Evolutionary conservation across 2,113 vertebrate species (phyloP).

Genomic region (Hippocampus barbouri): DNA sequence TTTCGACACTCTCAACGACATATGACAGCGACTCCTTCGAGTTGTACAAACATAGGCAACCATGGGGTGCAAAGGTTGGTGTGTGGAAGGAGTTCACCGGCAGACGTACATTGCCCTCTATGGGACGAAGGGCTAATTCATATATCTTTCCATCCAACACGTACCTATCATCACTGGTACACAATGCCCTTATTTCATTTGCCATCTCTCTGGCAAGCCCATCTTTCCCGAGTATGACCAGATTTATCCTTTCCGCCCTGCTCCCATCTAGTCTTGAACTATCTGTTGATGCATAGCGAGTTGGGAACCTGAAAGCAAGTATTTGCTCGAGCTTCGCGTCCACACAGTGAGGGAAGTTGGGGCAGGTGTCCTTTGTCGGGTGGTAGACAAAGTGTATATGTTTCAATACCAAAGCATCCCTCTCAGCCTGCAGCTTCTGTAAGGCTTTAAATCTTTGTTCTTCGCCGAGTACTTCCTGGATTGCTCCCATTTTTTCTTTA

Average conservation of each 20-base stretch:
- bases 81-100: conserved; percentile 97
- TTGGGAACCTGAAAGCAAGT: conserved; percentile 75
- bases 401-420: conserved; percentile 93
- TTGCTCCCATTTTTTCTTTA: conserved; percentile 98
- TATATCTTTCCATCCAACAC: conserved; percentile 90
- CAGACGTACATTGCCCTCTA: conserved; percentile 92
- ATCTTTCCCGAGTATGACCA: conserved; percentile 93
- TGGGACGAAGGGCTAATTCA: conserved; percentile 87
- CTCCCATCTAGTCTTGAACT: conserved; percentile 72
- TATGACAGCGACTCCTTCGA: conserved; percentile 94
- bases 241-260: conserved; percentile 83
- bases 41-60: conserved; percentile 95
- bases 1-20: conserved; percentile 92
- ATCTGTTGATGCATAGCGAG: conserved; percentile 79
- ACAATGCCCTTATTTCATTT: conserved; percentile 93
- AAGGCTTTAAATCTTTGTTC: conserved; percentile 92
- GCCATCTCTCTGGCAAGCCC: conserved; percentile 89
- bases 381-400: conserved; percentile 98
- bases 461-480: conserved; percentile 90
- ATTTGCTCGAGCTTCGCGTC: conserved; percentile 89
- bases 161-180: conserved; percentile 89
- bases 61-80: conserved; percentile 90
- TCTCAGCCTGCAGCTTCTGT: conserved; percentile 92
- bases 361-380: conserved; percentile 94
- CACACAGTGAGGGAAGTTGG: conserved; percentile 81